Evolutionary conservation across 2,888 invertebrate species (phyloP).

Genomic region (Andrena haemorrhoa): DNA sequence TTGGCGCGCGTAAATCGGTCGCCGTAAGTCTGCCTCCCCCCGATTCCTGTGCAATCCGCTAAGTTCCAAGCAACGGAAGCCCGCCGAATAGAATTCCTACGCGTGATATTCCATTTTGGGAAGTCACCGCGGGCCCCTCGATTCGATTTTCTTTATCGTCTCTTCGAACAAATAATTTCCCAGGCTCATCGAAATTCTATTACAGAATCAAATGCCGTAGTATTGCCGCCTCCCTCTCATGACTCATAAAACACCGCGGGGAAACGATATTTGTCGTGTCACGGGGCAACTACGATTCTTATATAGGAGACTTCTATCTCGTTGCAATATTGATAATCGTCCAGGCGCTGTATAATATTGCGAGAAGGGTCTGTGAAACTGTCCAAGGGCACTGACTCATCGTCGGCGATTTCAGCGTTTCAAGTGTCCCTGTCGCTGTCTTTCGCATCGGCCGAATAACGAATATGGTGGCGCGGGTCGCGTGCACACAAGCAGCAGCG

Average conservation of each 20-base stretch:
- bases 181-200: slow-evolving; percentile 29
- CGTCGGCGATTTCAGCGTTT: slow-evolving; percentile 32
- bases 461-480: slow-evolving; percentile 38
- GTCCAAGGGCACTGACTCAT: slow-evolving; percentile 1
- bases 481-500: slow-evolving; percentile 48
- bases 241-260: not conserved
- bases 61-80: slow-evolving; percentile 25
- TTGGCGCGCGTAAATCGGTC: slow-evolving; percentile 43
- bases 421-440: slow-evolving; percentile 39
- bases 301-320: slow-evolving; percentile 7
- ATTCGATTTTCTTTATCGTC: slow-evolving; percentile 49
- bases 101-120: slow-evolving; percentile 53
- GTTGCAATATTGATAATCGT: slow-evolving; percentile 23
- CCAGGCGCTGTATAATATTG: not conserved
- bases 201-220: slow-evolving; percentile 28
- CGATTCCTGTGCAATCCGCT: slow-evolving; percentile 16
- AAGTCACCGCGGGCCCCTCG: slow-evolving; percentile 21
- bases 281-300: slow-evolving; percentile 1
- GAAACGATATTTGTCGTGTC: slow-evolving; percentile 7
- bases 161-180: slow-evolving; percentile 47
- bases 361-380: not conserved
- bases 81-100: slow-evolving; percentile 44
- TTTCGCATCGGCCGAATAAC: slow-evolving; percentile 49
- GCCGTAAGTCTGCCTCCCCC: slow-evolving; percentile 10
- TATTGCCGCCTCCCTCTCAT: slow-evolving; percentile 1